Percentiles rank a stretch among this genome's conserved stretches.
These are phyloP conservation scores for Tillus elongatus DNA, from an alignment of 2,888 invertebrate genomes.

Conservation along the genomic window DNA sequence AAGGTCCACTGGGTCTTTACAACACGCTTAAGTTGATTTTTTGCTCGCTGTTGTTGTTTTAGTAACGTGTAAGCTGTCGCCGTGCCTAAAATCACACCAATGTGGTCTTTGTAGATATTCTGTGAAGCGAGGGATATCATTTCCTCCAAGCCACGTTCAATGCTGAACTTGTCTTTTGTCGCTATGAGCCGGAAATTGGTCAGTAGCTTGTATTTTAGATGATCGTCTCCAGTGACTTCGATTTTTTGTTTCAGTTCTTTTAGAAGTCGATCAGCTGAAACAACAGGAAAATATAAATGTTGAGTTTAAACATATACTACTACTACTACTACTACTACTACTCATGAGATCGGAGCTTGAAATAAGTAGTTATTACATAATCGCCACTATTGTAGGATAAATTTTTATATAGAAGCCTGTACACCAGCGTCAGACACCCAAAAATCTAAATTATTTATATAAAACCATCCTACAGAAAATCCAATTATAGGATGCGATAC, in stretches of 20 bases:
- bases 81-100: slow-evolving; percentile 74
- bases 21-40: slow-evolving; percentile 85
- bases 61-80: slow-evolving; percentile 66
- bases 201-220: slow-evolving; percentile 59
- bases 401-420: too few species aligned
- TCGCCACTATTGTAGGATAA: too few species aligned
- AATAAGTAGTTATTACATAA: too few species aligned
- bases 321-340: too few species aligned
- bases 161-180: slow-evolving; percentile 70
- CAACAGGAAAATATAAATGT: slow-evolving; percentile 8
- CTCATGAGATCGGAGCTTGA: too few species aligned
- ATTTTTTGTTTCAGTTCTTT: slow-evolving; percentile 61
- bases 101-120: slow-evolving; percentile 66
- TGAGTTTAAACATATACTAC: too few species aligned
- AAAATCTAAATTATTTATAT: too few species aligned
- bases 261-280: slow-evolving; percentile 53
- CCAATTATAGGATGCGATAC: too few species aligned
- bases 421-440: too few species aligned
- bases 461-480: too few species aligned
- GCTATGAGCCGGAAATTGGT: slow-evolving; percentile 76
- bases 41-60: slow-evolving; percentile 85
- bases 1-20: slow-evolving; percentile 83
- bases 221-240: slow-evolving; percentile 53
- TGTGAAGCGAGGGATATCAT: slow-evolving; percentile 61
- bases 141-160: slow-evolving; percentile 77